Percentiles rank a stretch among this genome's conserved stretches.
phyloP scores from a whole-genome alignment of 2,888 invertebrate genomes.

The Callyntrura sp. region DNA sequence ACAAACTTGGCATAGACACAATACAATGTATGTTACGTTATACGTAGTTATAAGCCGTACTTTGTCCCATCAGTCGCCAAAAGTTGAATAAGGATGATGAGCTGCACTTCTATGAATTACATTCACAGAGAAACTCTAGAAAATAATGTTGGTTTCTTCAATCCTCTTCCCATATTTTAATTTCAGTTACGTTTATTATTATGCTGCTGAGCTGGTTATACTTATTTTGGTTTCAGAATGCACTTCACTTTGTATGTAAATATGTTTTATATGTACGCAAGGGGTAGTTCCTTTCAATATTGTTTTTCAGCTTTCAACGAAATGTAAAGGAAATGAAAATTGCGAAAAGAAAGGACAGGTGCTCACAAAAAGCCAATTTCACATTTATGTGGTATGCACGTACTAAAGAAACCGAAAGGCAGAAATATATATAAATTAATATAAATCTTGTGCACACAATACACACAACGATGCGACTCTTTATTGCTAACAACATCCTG shows the following conservation, averaged over 20 bases:
- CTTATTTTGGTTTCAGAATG: neutral
- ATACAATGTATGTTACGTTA: too few species aligned
- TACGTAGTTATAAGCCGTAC: neutral
- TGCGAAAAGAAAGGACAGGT: neutral
- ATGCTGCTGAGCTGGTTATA: neutral
- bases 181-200: neutral
- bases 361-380: neutral
- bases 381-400: neutral
- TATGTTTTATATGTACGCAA: too few species aligned
- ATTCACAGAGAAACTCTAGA: slow-evolving; percentile 26
- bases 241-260: too few species aligned
- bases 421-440: too few species aligned
- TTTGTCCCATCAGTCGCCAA: slow-evolving; percentile 26
- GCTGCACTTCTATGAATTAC: neutral
- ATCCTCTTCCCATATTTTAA: neutral
- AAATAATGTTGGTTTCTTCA: neutral
- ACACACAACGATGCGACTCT: too few species aligned
- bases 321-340: slow-evolving; percentile 1
- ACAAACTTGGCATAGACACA: too few species aligned
- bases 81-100: slow-evolving; percentile 23
- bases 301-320: neutral
- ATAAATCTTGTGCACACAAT: too few species aligned
- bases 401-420: neutral
- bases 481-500: too few species aligned
- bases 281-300: too few species aligned